phyloP scores from a whole-genome alignment of 2,888 invertebrate species.

The Camptogramma bilineatum region DNA sequence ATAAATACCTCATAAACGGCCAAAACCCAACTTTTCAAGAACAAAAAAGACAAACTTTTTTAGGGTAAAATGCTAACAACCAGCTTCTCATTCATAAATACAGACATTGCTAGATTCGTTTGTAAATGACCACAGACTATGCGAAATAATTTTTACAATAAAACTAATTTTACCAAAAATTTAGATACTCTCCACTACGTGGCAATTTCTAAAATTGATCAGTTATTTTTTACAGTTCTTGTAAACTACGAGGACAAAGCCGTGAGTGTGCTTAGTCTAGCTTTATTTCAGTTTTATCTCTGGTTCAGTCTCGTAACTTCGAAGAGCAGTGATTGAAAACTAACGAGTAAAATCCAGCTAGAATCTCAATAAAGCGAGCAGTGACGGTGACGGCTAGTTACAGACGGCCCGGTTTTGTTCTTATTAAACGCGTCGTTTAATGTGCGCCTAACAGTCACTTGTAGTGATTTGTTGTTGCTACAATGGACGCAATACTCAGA shows the following conservation, averaged over 20 bases:
- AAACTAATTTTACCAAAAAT: too few species aligned
- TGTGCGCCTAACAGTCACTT: constrained; percentile 67
- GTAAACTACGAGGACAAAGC: background rate
- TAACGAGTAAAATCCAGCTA: constrained; percentile 36
- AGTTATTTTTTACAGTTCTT: background rate
- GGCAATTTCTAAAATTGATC: too few species aligned
- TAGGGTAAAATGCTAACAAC: too few species aligned
- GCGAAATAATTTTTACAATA: too few species aligned
- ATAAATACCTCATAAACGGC: too few species aligned
- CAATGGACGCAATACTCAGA: constrained; percentile 47
- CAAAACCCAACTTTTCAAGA: too few species aligned
- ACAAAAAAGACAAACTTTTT: too few species aligned
- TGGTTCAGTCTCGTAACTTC: constrained; percentile 18
- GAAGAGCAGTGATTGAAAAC: constrained; percentile 35
- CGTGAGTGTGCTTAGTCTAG: background rate
- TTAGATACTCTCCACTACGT: too few species aligned
- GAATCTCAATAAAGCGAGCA: constrained; percentile 52
- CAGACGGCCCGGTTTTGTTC: constrained; percentile 54
- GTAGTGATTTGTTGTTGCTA: constrained; percentile 56
- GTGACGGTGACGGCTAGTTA: constrained; percentile 47
- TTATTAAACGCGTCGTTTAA: constrained; percentile 64
- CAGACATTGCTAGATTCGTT: too few species aligned
- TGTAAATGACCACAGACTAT: too few species aligned
- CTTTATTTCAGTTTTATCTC: constrained; percentile 29
- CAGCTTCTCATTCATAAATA: too few species aligned